A percentile compares a stretch with the other conserved stretches of the same genome.
phyloP scores from a whole-genome alignment of 2,113 vertebrate species.

The Dascyllus trimaculatus region DNA sequence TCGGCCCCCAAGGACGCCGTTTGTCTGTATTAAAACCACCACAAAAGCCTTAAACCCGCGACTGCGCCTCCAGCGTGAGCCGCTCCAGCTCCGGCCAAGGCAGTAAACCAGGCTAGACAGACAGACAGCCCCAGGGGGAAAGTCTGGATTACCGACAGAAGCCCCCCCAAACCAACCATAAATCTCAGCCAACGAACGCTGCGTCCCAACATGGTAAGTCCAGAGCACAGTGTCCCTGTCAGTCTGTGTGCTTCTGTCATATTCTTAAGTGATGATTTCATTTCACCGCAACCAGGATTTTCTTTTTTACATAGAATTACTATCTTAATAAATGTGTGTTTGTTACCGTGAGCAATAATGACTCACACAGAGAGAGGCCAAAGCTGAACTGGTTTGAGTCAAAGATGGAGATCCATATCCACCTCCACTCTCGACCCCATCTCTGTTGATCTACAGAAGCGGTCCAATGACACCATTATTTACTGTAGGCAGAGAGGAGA shows the following conservation, averaged over 20 bases:
- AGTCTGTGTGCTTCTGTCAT: conserved; percentile 1
- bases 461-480: not conserved
- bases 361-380: not conserved
- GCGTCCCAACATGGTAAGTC: conserved; percentile 46
- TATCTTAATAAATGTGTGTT: not conserved
- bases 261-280: not conserved
- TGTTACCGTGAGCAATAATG: not conserved
- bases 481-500: not conserved
- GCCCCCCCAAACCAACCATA: conserved; percentile 32
- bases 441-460: not conserved
- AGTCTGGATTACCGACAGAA: conserved; percentile 34
- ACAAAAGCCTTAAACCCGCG: conserved; percentile 1
- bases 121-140: conserved; percentile 45
- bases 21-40: conserved; percentile 40
- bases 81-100: conserved; percentile 32
- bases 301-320: not conserved
- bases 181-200: conserved; percentile 36
- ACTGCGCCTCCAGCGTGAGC: conserved; percentile 47
- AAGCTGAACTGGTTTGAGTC: too few species aligned
- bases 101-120: conserved; percentile 56
- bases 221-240: conserved; percentile 16
- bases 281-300: not conserved
- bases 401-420: not conserved
- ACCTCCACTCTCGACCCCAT: too few species aligned
- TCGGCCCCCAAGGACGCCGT: conserved; percentile 36